These are phyloP conservation scores for Achroia grisella DNA, from an alignment of 1,140 invertebrate genomes.

Conservation along the genomic window DNA sequence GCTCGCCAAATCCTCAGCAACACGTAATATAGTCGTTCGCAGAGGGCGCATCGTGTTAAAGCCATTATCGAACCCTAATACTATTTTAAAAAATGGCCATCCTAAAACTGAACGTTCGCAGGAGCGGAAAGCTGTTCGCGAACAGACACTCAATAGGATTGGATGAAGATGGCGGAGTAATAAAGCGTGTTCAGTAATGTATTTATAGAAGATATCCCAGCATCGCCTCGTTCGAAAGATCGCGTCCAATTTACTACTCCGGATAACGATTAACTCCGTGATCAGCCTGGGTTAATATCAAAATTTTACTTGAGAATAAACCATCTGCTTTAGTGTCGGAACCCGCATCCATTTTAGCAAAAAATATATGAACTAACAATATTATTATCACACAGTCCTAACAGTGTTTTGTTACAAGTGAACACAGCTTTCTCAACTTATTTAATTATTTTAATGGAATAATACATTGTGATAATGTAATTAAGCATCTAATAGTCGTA, in stretches of 20 bases:
- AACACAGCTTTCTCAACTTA: slow-evolving; percentile 18
- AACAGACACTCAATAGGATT: slow-evolving; percentile 66
- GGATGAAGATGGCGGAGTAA: slow-evolving; percentile 65
- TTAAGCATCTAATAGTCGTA: slow-evolving; percentile 31
- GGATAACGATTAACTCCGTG: slow-evolving; percentile 41
- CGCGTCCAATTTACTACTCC: slow-evolving; percentile 45
- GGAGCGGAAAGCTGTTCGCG: slow-evolving; percentile 43
- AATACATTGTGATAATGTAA: slow-evolving; percentile 35
- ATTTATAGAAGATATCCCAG: slow-evolving; percentile 58
- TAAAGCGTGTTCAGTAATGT: slow-evolving; percentile 68
- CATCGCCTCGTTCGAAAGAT: slow-evolving; percentile 37
- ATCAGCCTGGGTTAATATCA: slow-evolving; percentile 15
- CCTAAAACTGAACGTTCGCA: slow-evolving; percentile 48
- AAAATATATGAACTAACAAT: neutral
- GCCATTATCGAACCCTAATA: slow-evolving; percentile 66
- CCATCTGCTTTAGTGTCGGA: neutral
- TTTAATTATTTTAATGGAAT: slow-evolving; percentile 35
- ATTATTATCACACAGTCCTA: neutral
- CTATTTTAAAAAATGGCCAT: slow-evolving; percentile 64
- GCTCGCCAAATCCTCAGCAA: slow-evolving; percentile 41
- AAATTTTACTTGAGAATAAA: slow-evolving; percentile 9
- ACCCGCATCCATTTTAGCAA: neutral
- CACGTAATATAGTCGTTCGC: slow-evolving; percentile 43
- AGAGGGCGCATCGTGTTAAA: slow-evolving; percentile 38
- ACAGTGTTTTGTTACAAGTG: neutral